Percentiles rank a stretch among this genome's conserved stretches.
phyloP scores from a whole-genome alignment of 2,888 invertebrate species.

The Dusona sp. region DNA sequence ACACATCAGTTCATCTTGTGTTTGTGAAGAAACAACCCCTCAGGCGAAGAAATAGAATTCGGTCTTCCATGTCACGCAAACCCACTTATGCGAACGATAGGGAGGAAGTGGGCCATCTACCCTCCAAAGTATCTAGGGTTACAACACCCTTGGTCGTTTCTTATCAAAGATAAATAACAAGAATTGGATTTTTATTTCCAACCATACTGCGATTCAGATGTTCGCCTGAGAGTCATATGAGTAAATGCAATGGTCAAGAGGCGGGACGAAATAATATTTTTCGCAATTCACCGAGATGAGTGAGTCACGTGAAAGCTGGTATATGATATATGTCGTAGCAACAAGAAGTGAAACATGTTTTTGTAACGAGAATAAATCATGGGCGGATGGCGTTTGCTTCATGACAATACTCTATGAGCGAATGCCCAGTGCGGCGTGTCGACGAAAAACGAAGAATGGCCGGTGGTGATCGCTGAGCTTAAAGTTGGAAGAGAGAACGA shows the following conservation, averaged over 20 bases:
- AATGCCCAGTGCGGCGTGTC: conserved; percentile 57
- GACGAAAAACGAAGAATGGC: conserved; percentile 72
- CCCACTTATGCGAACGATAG: conserved; percentile 59
- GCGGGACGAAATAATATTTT: conserved; percentile 26
- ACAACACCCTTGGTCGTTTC: conserved; percentile 60
- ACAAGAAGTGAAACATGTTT: conserved; percentile 41
- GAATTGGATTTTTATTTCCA: conserved; percentile 52
- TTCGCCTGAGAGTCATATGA: conserved; percentile 26
- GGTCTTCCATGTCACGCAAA: conserved; percentile 67
- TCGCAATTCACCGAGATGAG: conserved; percentile 32
- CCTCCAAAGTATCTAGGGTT: conserved; percentile 59
- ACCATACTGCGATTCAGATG: conserved; percentile 23
- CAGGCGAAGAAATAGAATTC: conserved; percentile 72
- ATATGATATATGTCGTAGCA: conserved; percentile 9
- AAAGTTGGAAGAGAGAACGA: conserved; percentile 56
- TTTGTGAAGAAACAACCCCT: conserved; percentile 34
- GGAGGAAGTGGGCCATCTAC: conserved; percentile 57
- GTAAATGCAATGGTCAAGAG: conserved; percentile 33
- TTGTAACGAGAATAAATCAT: conserved; percentile 70
- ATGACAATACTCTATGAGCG: conserved; percentile 66
- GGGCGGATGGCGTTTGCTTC: conserved; percentile 62
- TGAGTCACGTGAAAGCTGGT: conserved; percentile 34
- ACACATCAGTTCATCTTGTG: conserved; percentile 24
- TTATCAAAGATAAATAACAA: conserved; percentile 62
- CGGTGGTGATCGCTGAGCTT: conserved; percentile 66